Conservation (phyloP, 2,888 invertebrate species). For the Tachystola acroxantha region DNA sequence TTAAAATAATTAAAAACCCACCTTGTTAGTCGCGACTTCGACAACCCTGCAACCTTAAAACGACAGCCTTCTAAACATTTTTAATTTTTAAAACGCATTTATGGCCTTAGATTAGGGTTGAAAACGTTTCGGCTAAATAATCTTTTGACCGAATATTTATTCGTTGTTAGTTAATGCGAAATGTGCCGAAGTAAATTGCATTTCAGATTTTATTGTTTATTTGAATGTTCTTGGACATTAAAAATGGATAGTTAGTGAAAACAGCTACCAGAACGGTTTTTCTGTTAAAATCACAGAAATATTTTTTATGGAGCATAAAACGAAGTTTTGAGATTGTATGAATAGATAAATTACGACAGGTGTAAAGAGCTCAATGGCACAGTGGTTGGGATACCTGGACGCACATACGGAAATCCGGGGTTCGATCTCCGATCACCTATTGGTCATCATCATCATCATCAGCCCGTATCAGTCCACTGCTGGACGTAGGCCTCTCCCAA, state of each 20-base stretch:
- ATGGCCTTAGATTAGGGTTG: slow-evolving; percentile 15
- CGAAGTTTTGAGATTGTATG: neutral
- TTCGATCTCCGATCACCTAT: too few species aligned
- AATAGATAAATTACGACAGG: too few species aligned
- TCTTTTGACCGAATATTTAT: neutral
- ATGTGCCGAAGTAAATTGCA: slow-evolving; percentile 52
- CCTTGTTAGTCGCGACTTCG: slow-evolving; percentile 59
- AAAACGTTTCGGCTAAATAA: slow-evolving; percentile 8
- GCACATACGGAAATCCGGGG: too few species aligned
- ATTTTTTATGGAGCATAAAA: too few species aligned
- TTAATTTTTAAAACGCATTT: neutral
- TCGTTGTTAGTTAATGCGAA: slow-evolving; percentile 23
- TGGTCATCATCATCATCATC: too few species aligned
- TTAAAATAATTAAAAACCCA: slow-evolving; percentile 71
- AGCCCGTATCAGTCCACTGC: too few species aligned
- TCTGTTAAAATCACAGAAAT: too few species aligned
- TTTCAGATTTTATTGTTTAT: slow-evolving; percentile 65
- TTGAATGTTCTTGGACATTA: slow-evolving; percentile 36
- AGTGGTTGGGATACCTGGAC: too few species aligned
- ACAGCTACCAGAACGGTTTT: slow-evolving; percentile 13
- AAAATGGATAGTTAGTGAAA: slow-evolving; percentile 10
- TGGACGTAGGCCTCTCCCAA: too few species aligned
- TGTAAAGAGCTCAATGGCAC: too few species aligned
- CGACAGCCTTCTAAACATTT: slow-evolving; percentile 5
- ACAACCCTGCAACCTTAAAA: slow-evolving; percentile 23